These are phyloP conservation scores for Bombus superbus DNA, from an alignment of 1,140 invertebrate species.

Conservation along the genomic window DNA sequence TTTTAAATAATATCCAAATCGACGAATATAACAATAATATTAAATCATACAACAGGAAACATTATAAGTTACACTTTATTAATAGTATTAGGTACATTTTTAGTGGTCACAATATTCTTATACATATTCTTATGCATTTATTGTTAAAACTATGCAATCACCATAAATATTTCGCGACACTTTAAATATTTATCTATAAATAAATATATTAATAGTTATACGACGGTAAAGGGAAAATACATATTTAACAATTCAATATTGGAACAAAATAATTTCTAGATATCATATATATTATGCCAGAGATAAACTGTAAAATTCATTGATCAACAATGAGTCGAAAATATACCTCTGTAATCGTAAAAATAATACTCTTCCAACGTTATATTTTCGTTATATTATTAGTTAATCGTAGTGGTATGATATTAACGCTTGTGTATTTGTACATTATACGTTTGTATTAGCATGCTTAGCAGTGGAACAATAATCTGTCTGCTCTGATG, in stretches of 20 bases:
- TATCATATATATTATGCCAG: constrained; percentile 61
- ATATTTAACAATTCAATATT: constrained; percentile 40
- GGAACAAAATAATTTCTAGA: constrained; percentile 58
- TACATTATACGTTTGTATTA: constrained; percentile 44
- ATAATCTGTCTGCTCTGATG: background rate
- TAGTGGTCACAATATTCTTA: constrained; percentile 52
- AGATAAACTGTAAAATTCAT: constrained; percentile 75
- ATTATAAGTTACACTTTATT: constrained; percentile 74
- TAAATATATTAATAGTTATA: constrained; percentile 30
- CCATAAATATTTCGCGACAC: constrained; percentile 17
- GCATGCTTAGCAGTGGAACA: background rate
- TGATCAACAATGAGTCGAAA: constrained; percentile 80
- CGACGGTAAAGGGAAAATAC: constrained; percentile 46
- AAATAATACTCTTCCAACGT: constrained; percentile 63
- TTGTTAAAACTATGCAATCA: constrained; percentile 44
- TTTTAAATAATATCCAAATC: background rate
- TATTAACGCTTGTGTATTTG: constrained; percentile 51
- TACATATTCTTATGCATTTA: constrained; percentile 10
- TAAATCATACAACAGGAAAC: background rate
- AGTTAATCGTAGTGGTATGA: constrained; percentile 41
- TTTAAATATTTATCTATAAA: constrained; percentile 36
- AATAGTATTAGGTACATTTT: constrained; percentile 67
- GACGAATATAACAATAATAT: background rate
- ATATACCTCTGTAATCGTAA: constrained; percentile 71
- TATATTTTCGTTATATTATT: constrained; percentile 57